Evolutionary conservation across 2,888 invertebrate genomes (phyloP).

Genomic region (Metopia argyrocephala): DNA sequence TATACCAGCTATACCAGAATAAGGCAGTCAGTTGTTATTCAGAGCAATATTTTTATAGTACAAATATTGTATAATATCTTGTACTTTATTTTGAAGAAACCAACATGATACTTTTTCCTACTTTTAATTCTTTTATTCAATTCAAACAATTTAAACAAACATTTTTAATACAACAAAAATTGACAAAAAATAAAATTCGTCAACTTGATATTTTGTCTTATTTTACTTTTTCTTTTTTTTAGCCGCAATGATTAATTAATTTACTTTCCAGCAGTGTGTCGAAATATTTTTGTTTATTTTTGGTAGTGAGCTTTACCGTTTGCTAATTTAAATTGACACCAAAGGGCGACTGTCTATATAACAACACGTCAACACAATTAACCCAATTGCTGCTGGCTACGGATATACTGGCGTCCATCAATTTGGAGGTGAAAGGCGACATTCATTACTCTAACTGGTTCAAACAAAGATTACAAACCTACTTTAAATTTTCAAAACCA

Average conservation of each 20-base stretch:
- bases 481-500: neutral
- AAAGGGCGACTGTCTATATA: slow-evolving; percentile 34
- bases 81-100: no score
- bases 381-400: slow-evolving; percentile 43
- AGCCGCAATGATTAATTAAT: slow-evolving; percentile 40
- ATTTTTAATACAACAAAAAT: neutral
- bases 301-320: neutral
- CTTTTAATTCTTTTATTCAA: neutral
- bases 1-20: no score
- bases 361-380: slow-evolving; percentile 32
- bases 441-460: slow-evolving; percentile 48
- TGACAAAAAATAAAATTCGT: slow-evolving; percentile 9
- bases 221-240: slow-evolving; percentile 11
- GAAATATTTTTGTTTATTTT: neutral
- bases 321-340: slow-evolving; percentile 39
- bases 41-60: no score
- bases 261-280: slow-evolving; percentile 6
- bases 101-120: no score
- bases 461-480: slow-evolving; percentile 3
- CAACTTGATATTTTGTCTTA: slow-evolving; percentile 8
- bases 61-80: no score
- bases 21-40: no score
- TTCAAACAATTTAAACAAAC: neutral
- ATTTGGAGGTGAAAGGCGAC: slow-evolving; percentile 58
- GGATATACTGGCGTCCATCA: neutral